Conservation (phyloP, 2,113 vertebrate species). For the Pterophyllum scalare region DNA sequence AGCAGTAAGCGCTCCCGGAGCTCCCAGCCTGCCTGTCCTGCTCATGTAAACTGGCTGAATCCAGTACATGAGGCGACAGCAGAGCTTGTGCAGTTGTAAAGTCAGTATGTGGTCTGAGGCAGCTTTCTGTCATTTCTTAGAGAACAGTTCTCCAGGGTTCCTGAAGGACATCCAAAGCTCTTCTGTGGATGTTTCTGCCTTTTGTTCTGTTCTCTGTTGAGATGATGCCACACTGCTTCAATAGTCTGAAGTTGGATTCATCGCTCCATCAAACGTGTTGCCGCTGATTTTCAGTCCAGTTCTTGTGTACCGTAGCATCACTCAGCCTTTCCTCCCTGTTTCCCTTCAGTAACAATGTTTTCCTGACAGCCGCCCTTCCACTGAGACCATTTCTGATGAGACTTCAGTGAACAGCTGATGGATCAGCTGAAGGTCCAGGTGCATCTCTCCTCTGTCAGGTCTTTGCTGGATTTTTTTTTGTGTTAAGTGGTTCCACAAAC, state of each 20-base stretch:
- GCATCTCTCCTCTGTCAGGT: not conserved
- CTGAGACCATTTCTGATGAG: not conserved
- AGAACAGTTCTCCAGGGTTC: not conserved
- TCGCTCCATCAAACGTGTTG: not conserved
- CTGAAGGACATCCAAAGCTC: not conserved
- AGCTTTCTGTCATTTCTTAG: too few species aligned
- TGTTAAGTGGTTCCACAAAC: not conserved
- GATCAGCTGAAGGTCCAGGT: not conserved
- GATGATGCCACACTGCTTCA: not conserved
- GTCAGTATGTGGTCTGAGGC: not conserved
- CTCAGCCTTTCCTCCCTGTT: not conserved
- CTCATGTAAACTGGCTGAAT: too few species aligned
- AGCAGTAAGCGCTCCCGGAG: too few species aligned
- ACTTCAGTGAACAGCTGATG: not conserved
- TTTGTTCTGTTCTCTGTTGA: too few species aligned
- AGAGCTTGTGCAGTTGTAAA: not conserved
- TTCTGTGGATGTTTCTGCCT: not conserved
- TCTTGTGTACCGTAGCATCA: not conserved
- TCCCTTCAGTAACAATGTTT: not conserved
- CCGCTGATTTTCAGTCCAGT: not conserved
- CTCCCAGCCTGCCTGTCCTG: too few species aligned
- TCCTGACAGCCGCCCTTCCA: not conserved
- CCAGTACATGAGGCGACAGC: not conserved
- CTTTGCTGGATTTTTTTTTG: not conserved
- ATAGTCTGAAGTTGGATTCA: not conserved